Evolutionary conservation across 2,797 vertebrate genomes (phyloP), one percentile per base, ranked within the genome.

Genomic region (Anguilla anguilla): DNA sequence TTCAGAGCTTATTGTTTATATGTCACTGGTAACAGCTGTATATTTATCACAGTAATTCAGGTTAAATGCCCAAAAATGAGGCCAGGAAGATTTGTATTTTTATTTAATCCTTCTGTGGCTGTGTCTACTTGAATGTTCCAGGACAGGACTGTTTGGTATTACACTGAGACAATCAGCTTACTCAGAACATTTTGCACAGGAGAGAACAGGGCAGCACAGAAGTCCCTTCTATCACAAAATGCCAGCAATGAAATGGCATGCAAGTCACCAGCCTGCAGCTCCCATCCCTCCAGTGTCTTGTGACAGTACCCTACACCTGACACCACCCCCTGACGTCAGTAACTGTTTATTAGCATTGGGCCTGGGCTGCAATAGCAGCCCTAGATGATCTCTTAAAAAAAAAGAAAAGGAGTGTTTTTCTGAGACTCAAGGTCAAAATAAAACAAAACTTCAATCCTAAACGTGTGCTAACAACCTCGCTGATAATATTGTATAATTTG

Each of bases 91-190:
- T 13, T 11, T 53, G 46, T 31, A 3, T 53, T n/a, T 53, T 51
- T 55, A 17, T 11, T 17, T 51, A 83, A 51, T 83, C 46, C 1
- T 43, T n/a, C 49, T 13, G 2, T 11, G 15, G 81, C 81, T 49
- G 19, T 51, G 43, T 83, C 46, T 49, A 82, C 74, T 86, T 90
- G 84, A 91, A 89, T 89, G 88, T 72, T 74, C 88, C 49, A 67
- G 87, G 84, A 84, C 87, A 87, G 88, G 3, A 51, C 87, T 64
- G 84, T 77, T 84, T 59, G 86, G 87, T 72, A 89, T 91, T 87
- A 86, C 83, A 53, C 49, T 19, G 59, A 61, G 88, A 88, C 88
- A 91, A 88, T 88, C 93, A 92, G 91, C 94, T 94, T 94, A 92
- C 79, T 25, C 89, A 91, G 2, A 89, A 91, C 89, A 87, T 88